phyloP scores from a whole-genome alignment of 2,113 vertebrate species.

The Genyomyrus donnyi region DNA sequence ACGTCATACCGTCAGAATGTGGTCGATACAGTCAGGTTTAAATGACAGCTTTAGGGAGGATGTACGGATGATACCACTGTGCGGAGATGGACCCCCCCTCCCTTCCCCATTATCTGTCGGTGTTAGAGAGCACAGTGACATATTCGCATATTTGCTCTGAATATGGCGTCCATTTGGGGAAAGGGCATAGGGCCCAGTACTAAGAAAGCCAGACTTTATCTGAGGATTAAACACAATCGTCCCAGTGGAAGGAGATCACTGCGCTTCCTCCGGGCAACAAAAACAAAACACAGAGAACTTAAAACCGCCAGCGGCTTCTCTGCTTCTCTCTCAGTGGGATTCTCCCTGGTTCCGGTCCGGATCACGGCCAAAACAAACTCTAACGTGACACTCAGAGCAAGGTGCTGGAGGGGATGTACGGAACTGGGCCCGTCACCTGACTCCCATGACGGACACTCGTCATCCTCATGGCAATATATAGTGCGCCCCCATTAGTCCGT shows the following conservation, averaged over 20 bases:
- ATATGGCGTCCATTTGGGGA: not conserved
- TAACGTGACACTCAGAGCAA: not conserved
- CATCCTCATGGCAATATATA: not conserved
- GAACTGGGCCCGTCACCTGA: not conserved
- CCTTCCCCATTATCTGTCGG: not conserved
- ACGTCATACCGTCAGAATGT: not conserved
- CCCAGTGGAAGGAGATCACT: not conserved
- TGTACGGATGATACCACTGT: not conserved
- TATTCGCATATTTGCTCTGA: not conserved
- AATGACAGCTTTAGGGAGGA: not conserved
- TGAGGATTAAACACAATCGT: not conserved
- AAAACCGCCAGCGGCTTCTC: not conserved
- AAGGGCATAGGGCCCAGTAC: not conserved
- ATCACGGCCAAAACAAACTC: not conserved
- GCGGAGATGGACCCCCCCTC: not conserved
- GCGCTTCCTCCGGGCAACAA: not conserved
- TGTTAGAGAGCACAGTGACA: not conserved
- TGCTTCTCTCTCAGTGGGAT: not conserved
- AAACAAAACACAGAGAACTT: not conserved
- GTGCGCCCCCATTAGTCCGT: not conserved
- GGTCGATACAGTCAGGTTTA: not conserved
- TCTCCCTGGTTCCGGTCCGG: not conserved
- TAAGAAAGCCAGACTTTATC: not conserved
- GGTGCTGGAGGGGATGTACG: not conserved
- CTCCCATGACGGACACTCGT: not conserved